Base-by-base conservation (phyloP, 2,888 invertebrate genomes). In the Antheraea yamamai region DNA sequence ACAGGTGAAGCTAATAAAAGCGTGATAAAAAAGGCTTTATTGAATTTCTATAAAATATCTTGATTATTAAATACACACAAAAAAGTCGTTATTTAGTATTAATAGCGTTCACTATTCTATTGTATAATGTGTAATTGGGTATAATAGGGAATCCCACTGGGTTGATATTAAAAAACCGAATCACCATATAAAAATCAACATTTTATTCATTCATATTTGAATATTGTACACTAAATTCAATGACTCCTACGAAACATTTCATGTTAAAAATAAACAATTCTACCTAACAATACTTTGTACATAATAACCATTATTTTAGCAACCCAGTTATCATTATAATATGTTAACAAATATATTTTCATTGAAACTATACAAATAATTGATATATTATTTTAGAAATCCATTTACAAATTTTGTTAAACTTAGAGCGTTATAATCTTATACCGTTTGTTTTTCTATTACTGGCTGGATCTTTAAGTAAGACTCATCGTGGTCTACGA, bases 151-250 rank as follows among this genome's bases (percentile, higher is more conserved):
- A 16, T 26, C 14, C 16, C 30, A 66, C 26, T n/a, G 20, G 3
- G 18, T 18, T 47, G 4, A 55, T 20, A 74, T 39, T 72, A 75
- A 75, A 75, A 72, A 26, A 58, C 58, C 12, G 39, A 12, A 4
- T 71, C 58, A 61, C 51, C 61, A 74, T 82, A 79, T 74, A 81
- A 83, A 82, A 84, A 76, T 84, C 80, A 84, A 84, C 82, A 81
- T 81, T 83, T 83, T 81, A 84, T 80, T 84, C 77, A 73, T 77
- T 77, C 80, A 81, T 51, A 80, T 77, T 79, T 75, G 78, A 80
- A 82, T 77, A 79, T 76, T 79, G 71, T 16, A 71, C 64, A 75
- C 35, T n/a, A 73, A 75, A 75, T 39, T 75, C 73, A 73, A 47
- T 26, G 55, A 30, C 70, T 75, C n/a, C 73, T 73, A 73, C 30